Evolutionary conservation across 2,888 invertebrate genomes (phyloP).

Genomic region (Flabesymbios commensalis): DNA sequence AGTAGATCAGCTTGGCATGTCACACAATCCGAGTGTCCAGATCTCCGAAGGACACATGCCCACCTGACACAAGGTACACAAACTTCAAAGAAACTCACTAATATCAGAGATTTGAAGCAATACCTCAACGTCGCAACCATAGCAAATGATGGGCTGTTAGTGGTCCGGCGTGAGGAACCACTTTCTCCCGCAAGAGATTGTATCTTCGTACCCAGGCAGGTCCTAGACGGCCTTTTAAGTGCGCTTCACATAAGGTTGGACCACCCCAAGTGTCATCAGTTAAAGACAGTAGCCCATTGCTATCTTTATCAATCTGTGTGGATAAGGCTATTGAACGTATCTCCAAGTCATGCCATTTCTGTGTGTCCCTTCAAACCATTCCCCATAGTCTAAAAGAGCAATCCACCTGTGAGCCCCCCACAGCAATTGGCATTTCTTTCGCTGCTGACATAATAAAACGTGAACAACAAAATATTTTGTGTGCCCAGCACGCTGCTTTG

Average conservation of each 20-base stretch:
- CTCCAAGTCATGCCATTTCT: constrained; percentile 28
- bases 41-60: constrained; percentile 33
- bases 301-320: constrained; percentile 33
- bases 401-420: constrained; percentile 29
- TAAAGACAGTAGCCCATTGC: constrained; percentile 27
- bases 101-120: constrained; percentile 28
- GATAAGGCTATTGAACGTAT: constrained; percentile 20
- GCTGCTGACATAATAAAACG: constrained; percentile 38
- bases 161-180: constrained; percentile 15
- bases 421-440: constrained; percentile 29
- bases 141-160: constrained; percentile 25
- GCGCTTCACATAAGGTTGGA: constrained; percentile 35
- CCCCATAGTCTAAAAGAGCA: constrained; percentile 28
- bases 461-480: constrained; percentile 30
- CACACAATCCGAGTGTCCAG: constrained; percentile 35
- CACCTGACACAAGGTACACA: constrained; percentile 37
- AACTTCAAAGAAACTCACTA: constrained; percentile 36
- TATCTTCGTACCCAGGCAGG: constrained; percentile 32
- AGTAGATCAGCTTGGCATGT: constrained; percentile 6
- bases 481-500: constrained; percentile 24
- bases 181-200: constrained; percentile 21
- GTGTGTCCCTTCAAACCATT: constrained; percentile 30
- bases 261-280: constrained; percentile 35
- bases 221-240: constrained; percentile 33
- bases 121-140: constrained; percentile 23